Conservation (phyloP, 2,797 vertebrate species). For the Eospalax fontanierii region DNA sequence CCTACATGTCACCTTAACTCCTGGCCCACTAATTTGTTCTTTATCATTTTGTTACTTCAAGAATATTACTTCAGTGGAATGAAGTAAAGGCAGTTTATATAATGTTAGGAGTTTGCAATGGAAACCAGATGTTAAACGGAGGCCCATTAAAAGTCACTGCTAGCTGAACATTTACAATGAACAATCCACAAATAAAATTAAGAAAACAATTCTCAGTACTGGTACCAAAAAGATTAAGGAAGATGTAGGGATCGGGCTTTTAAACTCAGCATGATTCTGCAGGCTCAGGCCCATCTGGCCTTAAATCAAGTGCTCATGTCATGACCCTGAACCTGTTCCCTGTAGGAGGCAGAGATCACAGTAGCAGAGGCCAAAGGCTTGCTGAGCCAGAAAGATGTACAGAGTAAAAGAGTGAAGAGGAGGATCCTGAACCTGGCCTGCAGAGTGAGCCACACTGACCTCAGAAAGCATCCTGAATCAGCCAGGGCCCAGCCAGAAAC, state of each 20-base stretch:
- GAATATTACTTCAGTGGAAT: too few species aligned
- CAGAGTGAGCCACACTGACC: rapidly evolving
- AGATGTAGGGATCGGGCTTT: too few species aligned
- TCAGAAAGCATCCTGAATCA: neutral
- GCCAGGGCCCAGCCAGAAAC: neutral
- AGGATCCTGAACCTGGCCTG: neutral
- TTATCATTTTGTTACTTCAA: too few species aligned
- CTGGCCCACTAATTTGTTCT: too few species aligned
- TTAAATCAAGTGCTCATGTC: neutral
- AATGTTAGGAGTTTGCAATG: neutral
- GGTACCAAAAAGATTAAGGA: neutral
- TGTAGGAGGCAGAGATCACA: neutral
- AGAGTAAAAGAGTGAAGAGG: neutral
- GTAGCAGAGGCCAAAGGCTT: too few species aligned
- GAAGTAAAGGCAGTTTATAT: too few species aligned
- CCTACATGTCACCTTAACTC: too few species aligned
- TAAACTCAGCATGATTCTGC: neutral
- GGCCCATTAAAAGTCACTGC: neutral
- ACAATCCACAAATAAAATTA: neutral
- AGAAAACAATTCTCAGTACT: too few species aligned
- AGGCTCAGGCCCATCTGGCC: neutral
- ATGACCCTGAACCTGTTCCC: too few species aligned
- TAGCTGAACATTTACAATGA: neutral
- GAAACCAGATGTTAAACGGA: slow-evolving; percentile 1
- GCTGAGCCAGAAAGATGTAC: neutral